Evolutionary conservation across 2,888 invertebrate genomes (phyloP), one percentile per base, ranked within the genome.

Genomic region (Philereme vetulata): DNA sequence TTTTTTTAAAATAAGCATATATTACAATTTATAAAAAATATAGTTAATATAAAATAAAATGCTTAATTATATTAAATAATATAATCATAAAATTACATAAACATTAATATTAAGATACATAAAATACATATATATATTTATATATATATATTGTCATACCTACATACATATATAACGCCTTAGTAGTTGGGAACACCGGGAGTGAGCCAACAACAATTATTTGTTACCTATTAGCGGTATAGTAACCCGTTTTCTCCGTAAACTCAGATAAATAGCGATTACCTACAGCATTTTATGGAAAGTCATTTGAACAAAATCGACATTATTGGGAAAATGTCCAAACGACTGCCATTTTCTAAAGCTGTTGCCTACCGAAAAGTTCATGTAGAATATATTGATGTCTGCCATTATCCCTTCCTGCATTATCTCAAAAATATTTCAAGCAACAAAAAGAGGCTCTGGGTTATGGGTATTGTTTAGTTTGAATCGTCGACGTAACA

Each of bases 291-390:
- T 60, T 60, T 56, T 56, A 60, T 52, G 40, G 60, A 49, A 51
- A 44, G 56, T 56, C 51, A 53, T 56, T 56, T 40, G 46, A 56
- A 56, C 61, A 61, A 45, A 56, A 53, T 56, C 56, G 52, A 56
- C 56, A 61, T 61, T 61, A 61, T 61, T 53, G 56, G 61, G 51
- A 56, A 61, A 61, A 61, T 53, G 56, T 56, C 52, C 56, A 61
- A 61, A 61, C 56, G 56, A 57, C 61, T 61, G 8, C 56, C 61
- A 61, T 61, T 61, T 61, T 56, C 53, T 61, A 53, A 61, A 61
- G 56, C 61, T 56, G 56, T 56, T 56, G 50, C 56, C 49, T 45
- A 53, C 56, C 57, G 52, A 61, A 49, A 56, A 60, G 61, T 61
- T 61, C 56, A 50, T 56, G 50, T 43, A 46, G 46, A 42, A 50